These are phyloP conservation scores for Ametastegia equiseti DNA, from an alignment of 2,888 invertebrate genomes.

Conservation along the genomic window DNA sequence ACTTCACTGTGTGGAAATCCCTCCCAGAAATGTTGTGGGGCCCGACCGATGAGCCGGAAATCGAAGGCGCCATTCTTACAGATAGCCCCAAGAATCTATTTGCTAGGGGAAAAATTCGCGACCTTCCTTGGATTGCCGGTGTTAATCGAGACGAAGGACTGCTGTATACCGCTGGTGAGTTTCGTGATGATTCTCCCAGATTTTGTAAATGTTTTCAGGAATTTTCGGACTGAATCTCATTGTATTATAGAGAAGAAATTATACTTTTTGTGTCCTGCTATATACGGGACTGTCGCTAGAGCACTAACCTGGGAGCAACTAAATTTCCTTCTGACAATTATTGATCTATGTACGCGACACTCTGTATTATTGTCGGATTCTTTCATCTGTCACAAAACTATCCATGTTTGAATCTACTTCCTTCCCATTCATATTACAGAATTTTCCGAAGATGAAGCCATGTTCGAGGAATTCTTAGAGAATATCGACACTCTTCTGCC, in stretches of 20 bases:
- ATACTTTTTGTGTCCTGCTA: not conserved
- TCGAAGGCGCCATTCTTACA: constrained; percentile 65
- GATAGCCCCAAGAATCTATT: constrained; percentile 60
- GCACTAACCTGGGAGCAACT: not conserved
- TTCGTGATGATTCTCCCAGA: no score
- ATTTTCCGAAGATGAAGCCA: not conserved
- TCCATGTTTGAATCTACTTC: not conserved
- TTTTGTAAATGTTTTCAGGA: no score
- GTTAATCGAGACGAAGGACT: constrained; percentile 65
- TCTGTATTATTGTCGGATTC: not conserved
- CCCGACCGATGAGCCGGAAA: constrained; percentile 66
- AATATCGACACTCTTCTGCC: not conserved
- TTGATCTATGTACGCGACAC: no score
- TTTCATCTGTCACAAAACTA: not conserved
- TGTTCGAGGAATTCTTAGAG: not conserved
- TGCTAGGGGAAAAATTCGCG: constrained; percentile 59
- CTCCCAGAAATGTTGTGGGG: constrained; percentile 59
- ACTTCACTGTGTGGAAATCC: constrained; percentile 54
- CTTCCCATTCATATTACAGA: not conserved
- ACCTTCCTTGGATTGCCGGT: constrained; percentile 69
- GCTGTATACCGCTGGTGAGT: constrained; percentile 60
- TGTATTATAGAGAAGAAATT: no score
- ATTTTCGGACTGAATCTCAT: no score
- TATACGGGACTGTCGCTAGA: no score
- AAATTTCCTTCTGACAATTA: not conserved